Evolutionary conservation across 2,888 invertebrate species (phyloP), one percentile per base, ranked within the genome.

Genomic region (Ennomos erosarius): DNA sequence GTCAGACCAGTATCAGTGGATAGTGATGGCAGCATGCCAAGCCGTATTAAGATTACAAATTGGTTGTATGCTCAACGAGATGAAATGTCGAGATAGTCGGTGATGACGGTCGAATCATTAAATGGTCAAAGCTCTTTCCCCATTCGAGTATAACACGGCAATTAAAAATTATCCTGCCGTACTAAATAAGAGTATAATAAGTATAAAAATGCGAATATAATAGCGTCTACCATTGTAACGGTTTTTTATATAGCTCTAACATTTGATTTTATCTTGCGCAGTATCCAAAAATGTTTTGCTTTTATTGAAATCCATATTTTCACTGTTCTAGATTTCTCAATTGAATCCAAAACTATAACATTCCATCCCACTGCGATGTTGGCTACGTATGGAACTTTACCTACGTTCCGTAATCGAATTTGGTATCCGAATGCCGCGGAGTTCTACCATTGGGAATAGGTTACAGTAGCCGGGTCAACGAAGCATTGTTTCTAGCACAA

Each of bases 401-500:
- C 55, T 34, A 51, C 50, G 47, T 59, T 42, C 47, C 43, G 51
- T 51, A 60, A 61, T 51, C 40, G 51, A 57, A 57, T 53, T 57
- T 45, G 39, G 55, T 59, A 55, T 52, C 58, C 54, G 59, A 62
- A 56, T 35, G 48, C 55, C 47, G 39, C 50, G 33, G 39, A 52
- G 48, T 47, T 55, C 48, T 44, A 36, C 56, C 57, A 45, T 42
- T 16, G 57, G 47, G 51, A 54, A 61, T 61, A 59, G 49, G 47
- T 62, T 45, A 54, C 53, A 61, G 34, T 55, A 33, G 49, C 33
- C 36, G 42, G 53, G 55, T 44, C 52, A 45, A 57, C 53, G 50
- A 58, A 49, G 57, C 57, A 59, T 68, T 68, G 63, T 62, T 65
- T 54, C 42, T 13, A 51, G 40, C 50, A 42, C 51, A 55, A 61